Evolutionary conservation across 1,140 invertebrate genomes (phyloP).

Genomic region (Macrobrachium rosenbergii): DNA sequence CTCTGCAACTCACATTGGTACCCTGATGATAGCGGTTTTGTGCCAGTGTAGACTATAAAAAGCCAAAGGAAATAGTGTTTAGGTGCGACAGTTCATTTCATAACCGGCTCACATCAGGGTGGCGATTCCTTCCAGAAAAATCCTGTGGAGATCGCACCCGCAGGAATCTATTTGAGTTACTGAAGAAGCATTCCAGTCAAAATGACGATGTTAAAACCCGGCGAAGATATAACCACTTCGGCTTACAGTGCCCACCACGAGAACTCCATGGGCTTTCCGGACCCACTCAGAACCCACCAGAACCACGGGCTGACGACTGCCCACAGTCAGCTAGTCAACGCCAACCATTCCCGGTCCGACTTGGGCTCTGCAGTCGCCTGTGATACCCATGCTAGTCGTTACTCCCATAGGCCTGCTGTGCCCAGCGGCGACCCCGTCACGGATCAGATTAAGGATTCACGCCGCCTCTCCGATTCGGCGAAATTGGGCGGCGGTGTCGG

Average conservation of each 20-base stretch:
- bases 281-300: constrained; percentile 39
- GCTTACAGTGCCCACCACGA: background rate
- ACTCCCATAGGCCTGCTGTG: no score
- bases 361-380: background rate
- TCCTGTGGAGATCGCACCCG: no score
- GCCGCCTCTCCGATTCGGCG: background rate
- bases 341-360: constrained; percentile 1
- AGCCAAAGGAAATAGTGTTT: no score
- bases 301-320: constrained; percentile 7
- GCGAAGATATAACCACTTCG: background rate
- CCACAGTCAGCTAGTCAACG: constrained; percentile 1
- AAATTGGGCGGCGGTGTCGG: background rate
- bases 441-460: background rate
- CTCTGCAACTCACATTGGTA: background rate
- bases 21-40: background rate
- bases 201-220: background rate
- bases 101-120: no score
- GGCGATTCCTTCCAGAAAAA: no score
- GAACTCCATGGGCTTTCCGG: constrained; percentile 36
- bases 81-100: no score
- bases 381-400: no score
- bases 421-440: no score
- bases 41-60: no score
- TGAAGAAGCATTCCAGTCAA: background rate
- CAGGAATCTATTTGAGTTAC: no score